Percentiles rank a stretch among this genome's conserved stretches.
phyloP scores from a whole-genome alignment of 2,888 invertebrate genomes.

The Cryptocephalus primarius region DNA sequence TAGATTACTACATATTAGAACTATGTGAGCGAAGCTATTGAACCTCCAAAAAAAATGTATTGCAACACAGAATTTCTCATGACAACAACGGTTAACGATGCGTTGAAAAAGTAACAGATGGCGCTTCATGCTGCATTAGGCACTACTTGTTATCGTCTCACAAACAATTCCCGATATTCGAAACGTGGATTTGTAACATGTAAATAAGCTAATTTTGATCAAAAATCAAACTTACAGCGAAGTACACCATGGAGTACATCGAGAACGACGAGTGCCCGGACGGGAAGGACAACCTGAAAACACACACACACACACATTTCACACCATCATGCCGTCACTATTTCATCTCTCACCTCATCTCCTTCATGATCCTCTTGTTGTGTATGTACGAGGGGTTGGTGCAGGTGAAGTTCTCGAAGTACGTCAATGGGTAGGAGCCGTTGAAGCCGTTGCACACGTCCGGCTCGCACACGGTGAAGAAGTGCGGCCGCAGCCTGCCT shows the following conservation, averaged over 20 bases:
- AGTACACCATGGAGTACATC: conserved; percentile 75
- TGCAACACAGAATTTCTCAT: too few relatives aligned
- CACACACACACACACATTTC: neutral
- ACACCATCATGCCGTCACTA: too few relatives aligned
- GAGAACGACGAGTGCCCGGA: conserved; percentile 89
- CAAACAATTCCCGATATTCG: too few relatives aligned
- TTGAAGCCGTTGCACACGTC: conserved; percentile 45
- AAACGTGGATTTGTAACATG: too few relatives aligned
- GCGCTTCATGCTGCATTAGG: too few relatives aligned
- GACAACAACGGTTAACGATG: too few relatives aligned
- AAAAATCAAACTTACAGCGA: conserved; percentile 60
- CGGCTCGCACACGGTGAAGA: conserved; percentile 80
- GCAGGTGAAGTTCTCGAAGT: conserved; percentile 63
- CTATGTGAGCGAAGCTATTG: too few relatives aligned
- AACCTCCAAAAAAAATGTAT: too few relatives aligned
- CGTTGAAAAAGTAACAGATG: too few relatives aligned
- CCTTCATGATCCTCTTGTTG: conserved; percentile 49
- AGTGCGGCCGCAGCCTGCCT: conserved; percentile 90
- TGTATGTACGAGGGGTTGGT: conserved; percentile 33
- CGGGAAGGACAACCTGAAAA: conserved; percentile 69
- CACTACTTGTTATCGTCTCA: too few relatives aligned
- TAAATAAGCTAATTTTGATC: too few relatives aligned
- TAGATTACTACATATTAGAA: too few relatives aligned
- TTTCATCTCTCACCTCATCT: conserved; percentile 45
- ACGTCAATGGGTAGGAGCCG: conserved; percentile 37